Base-by-base conservation (phyloP, 2,797 vertebrate genomes). In the Channa striata region DNA sequence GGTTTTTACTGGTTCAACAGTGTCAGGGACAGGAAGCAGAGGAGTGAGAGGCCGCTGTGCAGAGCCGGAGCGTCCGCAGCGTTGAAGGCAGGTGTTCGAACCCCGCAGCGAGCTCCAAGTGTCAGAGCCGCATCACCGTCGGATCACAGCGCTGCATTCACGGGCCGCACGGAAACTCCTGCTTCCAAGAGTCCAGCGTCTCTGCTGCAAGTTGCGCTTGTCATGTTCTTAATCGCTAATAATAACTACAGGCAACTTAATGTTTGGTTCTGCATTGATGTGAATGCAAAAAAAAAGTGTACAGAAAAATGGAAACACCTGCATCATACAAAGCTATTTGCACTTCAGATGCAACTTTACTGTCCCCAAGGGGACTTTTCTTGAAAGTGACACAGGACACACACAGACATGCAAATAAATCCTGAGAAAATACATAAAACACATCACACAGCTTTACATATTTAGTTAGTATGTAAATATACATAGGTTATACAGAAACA, bases 131-230 rank as follows among this genome's bases (percentile, higher is more conserved):
- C 72, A 69, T n/a, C n/a, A n/a, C n/a, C n/a, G n/a, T n/a, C n/a
- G n/a, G n/a, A n/a, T n/a, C n/a, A n/a, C n/a, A n/a, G 63, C 81
- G 90, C 64, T 85, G 86, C 89, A 64, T 91, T 90, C 87, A 90
- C 0, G 80, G 8, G 51, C 69, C 17, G 36, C 85, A 65, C 81
- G 86, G 54, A 85, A 89, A 82, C 68, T 60, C 17, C 59, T 0
- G 4, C 5, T 5, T 37, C 19, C 17, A 20, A 11, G 47, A 67
- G 37, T 17, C 25, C 13, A 19, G 11, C 0, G 1, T 57, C 14
- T 43, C 63, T 43, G 5, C n/a, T 9, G n/a, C 1, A 48, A 40
- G 23, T 37, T n/a, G 11, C 8, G 50, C 59, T 42, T 1, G 2
- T 11, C 11, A 4, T 39, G n/a, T n/a, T n/a, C 1, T 4, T 17